phyloP scores from a whole-genome alignment of 2,888 invertebrate genomes.

The Cheilosia grossa region DNA sequence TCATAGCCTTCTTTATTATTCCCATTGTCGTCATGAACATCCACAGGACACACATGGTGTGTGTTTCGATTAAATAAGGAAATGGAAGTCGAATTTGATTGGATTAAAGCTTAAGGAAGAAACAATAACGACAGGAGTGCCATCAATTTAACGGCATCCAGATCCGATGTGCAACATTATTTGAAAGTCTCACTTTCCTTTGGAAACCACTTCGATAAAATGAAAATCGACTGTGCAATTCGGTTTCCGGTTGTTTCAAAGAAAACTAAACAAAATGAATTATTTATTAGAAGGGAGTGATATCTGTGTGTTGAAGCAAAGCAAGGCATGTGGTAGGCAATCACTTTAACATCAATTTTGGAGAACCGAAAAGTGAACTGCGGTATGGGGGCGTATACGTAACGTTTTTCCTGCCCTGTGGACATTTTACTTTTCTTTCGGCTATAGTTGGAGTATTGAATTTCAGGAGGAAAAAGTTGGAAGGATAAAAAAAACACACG shows the following conservation, averaged over 20 bases:
- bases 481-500: too few species aligned
- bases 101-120: constrained; percentile 2
- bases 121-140: constrained; percentile 27
- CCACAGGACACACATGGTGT: constrained; percentile 13
- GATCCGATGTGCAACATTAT: constrained; percentile 15
- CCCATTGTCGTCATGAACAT: constrained; percentile 39
- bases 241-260: constrained; percentile 35
- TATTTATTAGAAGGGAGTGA: constrained; percentile 2
- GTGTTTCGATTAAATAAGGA: constrained; percentile 50
- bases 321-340: background rate
- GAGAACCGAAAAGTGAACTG: too few species aligned
- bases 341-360: background rate
- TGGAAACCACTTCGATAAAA: constrained; percentile 24
- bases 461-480: too few species aligned
- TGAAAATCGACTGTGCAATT: constrained; percentile 35
- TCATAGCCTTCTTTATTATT: background rate
- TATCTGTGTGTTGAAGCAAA: background rate
- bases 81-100: constrained; percentile 27
- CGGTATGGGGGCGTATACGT: too few species aligned
- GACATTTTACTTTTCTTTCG: too few species aligned
- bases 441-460: too few species aligned
- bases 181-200: constrained; percentile 42
- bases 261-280: constrained; percentile 32
- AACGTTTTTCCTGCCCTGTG: too few species aligned
- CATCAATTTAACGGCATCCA: constrained; percentile 53